Conservation (phyloP, 2,888 invertebrate genomes). For the Pantelozetes paolii region DNA sequence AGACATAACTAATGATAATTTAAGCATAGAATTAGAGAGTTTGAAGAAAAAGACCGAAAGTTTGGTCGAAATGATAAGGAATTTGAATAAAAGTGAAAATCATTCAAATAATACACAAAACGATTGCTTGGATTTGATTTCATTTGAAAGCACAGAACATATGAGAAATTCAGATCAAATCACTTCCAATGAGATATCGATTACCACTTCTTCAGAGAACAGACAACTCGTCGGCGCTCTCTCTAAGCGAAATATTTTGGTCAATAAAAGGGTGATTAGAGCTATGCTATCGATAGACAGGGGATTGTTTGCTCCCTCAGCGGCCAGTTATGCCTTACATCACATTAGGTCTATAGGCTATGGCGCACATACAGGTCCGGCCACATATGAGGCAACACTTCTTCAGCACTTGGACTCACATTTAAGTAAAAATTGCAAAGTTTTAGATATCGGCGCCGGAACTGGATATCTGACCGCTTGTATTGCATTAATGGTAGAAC, state of each 20-base stretch:
- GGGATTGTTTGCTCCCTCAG: conserved; percentile 12
- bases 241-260: not conserved
- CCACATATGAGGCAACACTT: conserved; percentile 14
- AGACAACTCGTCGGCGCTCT: not conserved
- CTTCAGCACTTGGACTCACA: conserved; percentile 53
- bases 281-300: conserved; percentile 7
- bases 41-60: not conserved
- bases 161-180: not conserved
- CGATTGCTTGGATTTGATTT: not conserved
- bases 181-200: not conserved
- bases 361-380: conserved; percentile 16
- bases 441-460: conserved; percentile 87
- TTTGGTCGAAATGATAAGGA: not conserved
- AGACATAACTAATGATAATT: not conserved
- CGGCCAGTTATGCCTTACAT: conserved; percentile 12
- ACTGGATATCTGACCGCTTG: conserved; percentile 88
- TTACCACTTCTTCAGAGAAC: not conserved
- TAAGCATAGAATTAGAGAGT: not conserved
- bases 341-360: not conserved
- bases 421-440: conserved; percentile 67
- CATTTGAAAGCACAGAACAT: not conserved
- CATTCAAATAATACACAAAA: not conserved
- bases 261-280: not conserved
- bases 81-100: not conserved
- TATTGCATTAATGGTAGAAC: conserved; percentile 74